Evolutionary conservation across 2,888 invertebrate genomes (phyloP), one percentile per base, ranked within the genome.

Genomic region (Diadegma fenestrale): DNA sequence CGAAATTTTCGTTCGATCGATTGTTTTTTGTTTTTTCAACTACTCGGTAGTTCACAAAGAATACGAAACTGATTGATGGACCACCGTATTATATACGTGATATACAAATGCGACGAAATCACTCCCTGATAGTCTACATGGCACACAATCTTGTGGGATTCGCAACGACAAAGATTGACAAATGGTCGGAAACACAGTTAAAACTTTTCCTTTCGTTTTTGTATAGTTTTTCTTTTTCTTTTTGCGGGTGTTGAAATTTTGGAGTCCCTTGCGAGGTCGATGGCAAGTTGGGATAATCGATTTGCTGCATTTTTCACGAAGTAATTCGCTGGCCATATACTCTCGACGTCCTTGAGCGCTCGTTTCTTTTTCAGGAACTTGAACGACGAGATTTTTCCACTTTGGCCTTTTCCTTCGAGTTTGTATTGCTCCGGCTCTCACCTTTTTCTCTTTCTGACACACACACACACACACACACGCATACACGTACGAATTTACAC

Each of bases 331-430:
- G 41, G 43, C 45, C 66, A 30, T 22, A 33, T 51, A 17, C 48
- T 33, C 37, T 63, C 45, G 61, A 12, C 37, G 45, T 45, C 17
- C 19, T n/a, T 30, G 58, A 10, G 45, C 51, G 41, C 30, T 48
- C 54, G 26, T 72, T 64, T 72, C 37, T 80, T 72, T 26, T 64
- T 71, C 71, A 71, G 71, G 79, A 79, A 79, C 61, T 71, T 79
- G 61, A 63, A 61, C 61, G 63, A 79, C 68, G 68, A 63, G 63
- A 69, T 63, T 54, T 14, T 33, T 58, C 45, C 30, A 41, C 43
- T 22, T 54, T 41, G 54, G 54, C 54, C 33, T 77, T 76, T 48
- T 51, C 41, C 37, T 77, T 26, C 51, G 45, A 33, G 30, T 22
- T 64, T 17, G 63, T 43, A 22, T 48, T 12, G 30, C 71, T 71